Conservation (phyloP, 2,888 invertebrate genomes). For the Aporophyla lueneburgensis region DNA sequence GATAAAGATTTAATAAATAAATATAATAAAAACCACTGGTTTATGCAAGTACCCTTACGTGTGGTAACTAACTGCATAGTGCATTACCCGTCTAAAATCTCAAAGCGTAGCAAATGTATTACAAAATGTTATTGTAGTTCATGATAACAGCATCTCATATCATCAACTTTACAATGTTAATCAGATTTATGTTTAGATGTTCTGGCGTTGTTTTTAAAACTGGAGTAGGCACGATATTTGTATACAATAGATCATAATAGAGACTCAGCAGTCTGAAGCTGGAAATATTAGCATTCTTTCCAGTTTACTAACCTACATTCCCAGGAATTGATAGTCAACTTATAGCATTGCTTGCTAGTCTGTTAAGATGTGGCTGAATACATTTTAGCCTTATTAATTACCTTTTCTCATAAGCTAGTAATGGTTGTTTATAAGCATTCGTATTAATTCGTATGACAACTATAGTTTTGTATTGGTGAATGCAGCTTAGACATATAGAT, state of each 20-base stretch:
- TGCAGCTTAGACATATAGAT: neutral
- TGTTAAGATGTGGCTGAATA: neutral
- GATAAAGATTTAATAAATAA: too few relatives aligned
- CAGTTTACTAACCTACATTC: neutral
- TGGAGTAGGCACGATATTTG: neutral
- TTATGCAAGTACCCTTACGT: neutral
- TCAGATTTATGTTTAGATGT: slow-evolving; percentile 15
- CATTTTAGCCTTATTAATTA: neutral
- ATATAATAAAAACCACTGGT: neutral
- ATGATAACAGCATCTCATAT: slow-evolving; percentile 15
- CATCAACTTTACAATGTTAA: neutral
- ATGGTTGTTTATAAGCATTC: neutral
- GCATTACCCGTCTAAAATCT: neutral
- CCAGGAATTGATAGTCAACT: neutral
- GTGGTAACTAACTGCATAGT: neutral
- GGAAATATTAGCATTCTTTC: slow-evolving; percentile 17
- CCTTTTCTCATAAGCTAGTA: neutral
- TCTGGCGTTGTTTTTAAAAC: slow-evolving; percentile 16
- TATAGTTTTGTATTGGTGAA: neutral
- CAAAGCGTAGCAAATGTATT: slow-evolving; percentile 33
- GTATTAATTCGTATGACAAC: neutral
- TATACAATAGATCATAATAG: neutral
- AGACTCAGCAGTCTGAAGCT: neutral
- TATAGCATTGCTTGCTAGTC: neutral
- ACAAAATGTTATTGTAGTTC: slow-evolving; percentile 28